A percentile compares a stretch with the other conserved stretches of the same genome.
Conservation (phyloP, 2,888 invertebrate species). For the Scaptomyza flava region DNA sequence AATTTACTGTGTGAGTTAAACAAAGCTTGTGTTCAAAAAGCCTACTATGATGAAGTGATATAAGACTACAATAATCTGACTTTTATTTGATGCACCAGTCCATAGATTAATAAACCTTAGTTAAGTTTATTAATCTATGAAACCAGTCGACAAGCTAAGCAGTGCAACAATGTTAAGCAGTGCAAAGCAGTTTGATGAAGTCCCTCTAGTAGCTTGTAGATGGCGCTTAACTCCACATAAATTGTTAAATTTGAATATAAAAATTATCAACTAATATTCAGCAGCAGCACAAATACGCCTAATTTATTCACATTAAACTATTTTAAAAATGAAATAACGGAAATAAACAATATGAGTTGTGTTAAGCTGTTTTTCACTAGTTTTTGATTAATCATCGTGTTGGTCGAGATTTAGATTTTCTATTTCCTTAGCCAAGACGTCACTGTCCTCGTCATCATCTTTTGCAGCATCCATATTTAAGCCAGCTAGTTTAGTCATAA, state of each 20-base stretch:
- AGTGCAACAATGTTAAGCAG: not conserved
- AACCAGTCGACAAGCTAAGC: not conserved
- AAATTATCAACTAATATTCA: not conserved
- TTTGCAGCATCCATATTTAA: not conserved
- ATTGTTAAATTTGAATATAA: not conserved
- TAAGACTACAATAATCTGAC: too few species aligned
- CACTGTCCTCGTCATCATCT: not conserved
- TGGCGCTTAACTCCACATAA: not conserved
- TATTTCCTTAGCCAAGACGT: not conserved
- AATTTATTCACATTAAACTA: conserved; percentile 1
- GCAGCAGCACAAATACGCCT: not conserved
- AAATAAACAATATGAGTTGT: too few species aligned
- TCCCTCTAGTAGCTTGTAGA: not conserved
- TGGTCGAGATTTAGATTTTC: conserved; percentile 10
- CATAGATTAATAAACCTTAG: too few species aligned
- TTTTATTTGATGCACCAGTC: too few species aligned
- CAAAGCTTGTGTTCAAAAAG: too few species aligned
- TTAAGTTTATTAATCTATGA: not conserved
- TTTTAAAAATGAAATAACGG: not conserved
- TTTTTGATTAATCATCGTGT: conserved; percentile 24
- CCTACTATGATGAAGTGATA: too few species aligned
- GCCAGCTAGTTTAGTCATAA: not conserved
- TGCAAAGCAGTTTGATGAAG: not conserved
- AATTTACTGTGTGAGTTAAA: too few species aligned
- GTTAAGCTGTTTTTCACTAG: too few species aligned